Evolutionary conservation across 2,113 vertebrate species (phyloP), one percentile per base, ranked within the genome.

Genomic region (Sturnira hondurensis): DNA sequence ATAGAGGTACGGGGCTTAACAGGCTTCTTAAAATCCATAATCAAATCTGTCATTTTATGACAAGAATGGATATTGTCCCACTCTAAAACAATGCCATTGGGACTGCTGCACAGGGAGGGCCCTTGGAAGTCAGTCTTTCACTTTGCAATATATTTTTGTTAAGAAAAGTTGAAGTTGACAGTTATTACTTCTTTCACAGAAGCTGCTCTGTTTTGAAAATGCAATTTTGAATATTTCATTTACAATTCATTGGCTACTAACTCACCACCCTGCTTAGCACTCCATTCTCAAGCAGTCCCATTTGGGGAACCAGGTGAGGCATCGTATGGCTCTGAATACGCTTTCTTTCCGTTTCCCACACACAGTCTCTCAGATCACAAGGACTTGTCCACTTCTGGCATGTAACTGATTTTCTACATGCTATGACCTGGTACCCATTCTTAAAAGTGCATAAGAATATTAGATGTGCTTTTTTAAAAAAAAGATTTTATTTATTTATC

Each of bases 1-100:
- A 98, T 19, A 13, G 97, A 98, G 93, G 97, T 91, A 89, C 71
- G 94, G 95, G 96, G 97, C 98, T 98, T 98, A 99, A 98, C 96
- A 95, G 97, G 96, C 92, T 90, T 83, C 92, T 98, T 92, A 97
- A 98, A 98, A 97, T 95, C 96, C 80, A 97, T 36, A 96, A 95
- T 93, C 96, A 97, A 98, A 98, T 98, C 98, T 98, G 97, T 97
- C 96, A 96, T 87, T 96, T 97, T 88, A 96, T 92, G 97, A 96
- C 89, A 96, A 98, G 96, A 96, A 67, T 13, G 14, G 47, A 38
- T 95, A 76, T 43, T 86, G 90, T 83, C 58, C 80, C 78, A 97
- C 92, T 82, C 58, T 67, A 93, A 97, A 97, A 88, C 43, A 94
- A 76, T 54, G 19, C 82, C 83, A 70, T 71, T 86, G 58, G 91